Conservation (phyloP, 2,888 invertebrate species). For the Agriopis marginaria region DNA sequence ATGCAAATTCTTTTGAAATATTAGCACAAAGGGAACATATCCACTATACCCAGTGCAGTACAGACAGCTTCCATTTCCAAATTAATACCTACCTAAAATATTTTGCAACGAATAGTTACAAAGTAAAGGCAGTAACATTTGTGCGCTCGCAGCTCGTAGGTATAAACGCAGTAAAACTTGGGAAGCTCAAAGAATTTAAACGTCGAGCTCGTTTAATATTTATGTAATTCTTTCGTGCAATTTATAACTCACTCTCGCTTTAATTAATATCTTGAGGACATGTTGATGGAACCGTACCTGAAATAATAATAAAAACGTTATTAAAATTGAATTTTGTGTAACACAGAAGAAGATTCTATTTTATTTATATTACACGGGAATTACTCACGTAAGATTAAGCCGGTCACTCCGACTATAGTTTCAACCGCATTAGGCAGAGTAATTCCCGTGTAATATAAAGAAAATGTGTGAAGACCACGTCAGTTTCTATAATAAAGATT, state of each 20-base stretch:
- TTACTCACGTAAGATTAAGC: no score
- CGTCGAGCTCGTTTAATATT: conserved; percentile 39
- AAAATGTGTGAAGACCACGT: no score
- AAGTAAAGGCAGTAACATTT: conserved; percentile 29
- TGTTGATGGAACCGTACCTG: conserved; percentile 33
- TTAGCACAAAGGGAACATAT: conserved; percentile 5
- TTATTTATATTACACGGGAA: no score
- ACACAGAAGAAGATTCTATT: no score
- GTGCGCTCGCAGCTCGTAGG: conserved; percentile 27
- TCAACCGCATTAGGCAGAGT: no score
- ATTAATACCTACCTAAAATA: conserved; percentile 29
- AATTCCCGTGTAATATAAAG: no score
- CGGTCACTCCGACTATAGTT: no score
- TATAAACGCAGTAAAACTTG: conserved; percentile 32
- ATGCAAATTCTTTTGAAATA: conserved; percentile 9
- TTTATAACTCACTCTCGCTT: conserved; percentile 37
- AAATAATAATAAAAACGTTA: conserved; percentile 23
- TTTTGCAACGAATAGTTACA: conserved; percentile 23
- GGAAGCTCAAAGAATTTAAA: conserved; percentile 36
- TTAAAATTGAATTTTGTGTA: not conserved
- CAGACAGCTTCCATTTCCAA: conserved; percentile 24
- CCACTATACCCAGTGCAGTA: conserved; percentile 8
- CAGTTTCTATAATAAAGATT: no score
- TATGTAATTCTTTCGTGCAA: conserved; percentile 38
- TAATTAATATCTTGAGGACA: conserved; percentile 24